Conservation (phyloP, 2,797 vertebrate genomes). For the Trachurus trachurus region DNA sequence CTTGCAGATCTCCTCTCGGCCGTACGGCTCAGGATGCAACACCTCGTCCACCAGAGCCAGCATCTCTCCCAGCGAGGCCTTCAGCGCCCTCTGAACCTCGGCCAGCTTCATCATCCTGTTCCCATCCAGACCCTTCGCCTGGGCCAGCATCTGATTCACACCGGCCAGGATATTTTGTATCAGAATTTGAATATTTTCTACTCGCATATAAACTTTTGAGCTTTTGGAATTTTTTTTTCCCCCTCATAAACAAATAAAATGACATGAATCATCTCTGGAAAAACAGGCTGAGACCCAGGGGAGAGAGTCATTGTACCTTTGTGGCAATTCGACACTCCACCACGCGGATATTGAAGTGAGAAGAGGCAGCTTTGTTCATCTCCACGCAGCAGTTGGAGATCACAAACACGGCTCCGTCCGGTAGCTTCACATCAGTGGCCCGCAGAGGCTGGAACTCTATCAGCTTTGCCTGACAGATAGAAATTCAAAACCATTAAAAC, state of each 20-base stretch:
- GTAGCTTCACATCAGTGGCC: slow-evolving; percentile 93
- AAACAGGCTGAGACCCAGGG: not conserved
- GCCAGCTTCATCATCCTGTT: slow-evolving; percentile 85
- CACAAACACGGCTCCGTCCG: slow-evolving; percentile 92
- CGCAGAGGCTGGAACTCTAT: slow-evolving; percentile 95
- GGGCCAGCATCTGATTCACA: slow-evolving; percentile 90
- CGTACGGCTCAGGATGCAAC: slow-evolving; percentile 93
- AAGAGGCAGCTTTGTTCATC: slow-evolving; percentile 98
- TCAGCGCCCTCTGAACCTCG: slow-evolving; percentile 89
- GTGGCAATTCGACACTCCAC: slow-evolving; percentile 96
- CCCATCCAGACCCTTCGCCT: slow-evolving; percentile 87
- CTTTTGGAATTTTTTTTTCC: too few relatives aligned
- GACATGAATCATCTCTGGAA: not conserved
- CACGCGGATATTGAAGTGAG: slow-evolving; percentile 97
- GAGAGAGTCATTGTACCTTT: slow-evolving; percentile 86
- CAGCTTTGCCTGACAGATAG: slow-evolving; percentile 92
- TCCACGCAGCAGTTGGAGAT: slow-evolving; percentile 97
- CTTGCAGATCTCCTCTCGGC: slow-evolving; percentile 91
- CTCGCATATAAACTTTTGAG: too few relatives aligned
- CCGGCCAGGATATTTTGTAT: slow-evolving; percentile 1
- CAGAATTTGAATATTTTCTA: not conserved
- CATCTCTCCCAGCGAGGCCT: slow-evolving; percentile 91
- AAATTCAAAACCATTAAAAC: not conserved
- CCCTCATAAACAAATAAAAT: too few relatives aligned
- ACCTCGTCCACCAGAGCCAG: slow-evolving; percentile 88